Evolutionary conservation across 2,888 invertebrate genomes (phyloP), one percentile per base, ranked within the genome.

Genomic region (Drosophila rubida): DNA sequence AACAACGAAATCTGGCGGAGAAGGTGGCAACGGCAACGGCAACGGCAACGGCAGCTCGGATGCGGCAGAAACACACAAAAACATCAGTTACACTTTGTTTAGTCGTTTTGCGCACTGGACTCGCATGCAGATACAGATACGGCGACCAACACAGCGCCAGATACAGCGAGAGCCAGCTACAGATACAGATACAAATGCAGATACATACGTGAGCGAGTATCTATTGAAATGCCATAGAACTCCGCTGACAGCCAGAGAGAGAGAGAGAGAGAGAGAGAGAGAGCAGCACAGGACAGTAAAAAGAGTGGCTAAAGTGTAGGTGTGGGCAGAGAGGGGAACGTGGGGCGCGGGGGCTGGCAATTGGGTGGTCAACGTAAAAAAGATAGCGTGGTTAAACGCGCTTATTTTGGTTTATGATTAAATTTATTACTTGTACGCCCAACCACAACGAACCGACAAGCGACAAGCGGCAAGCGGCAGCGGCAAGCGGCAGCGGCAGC

Each of bases 361-460:
- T 39, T 37, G 72, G 72, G 25, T 54, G 55, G 69, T 58, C 58
- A 66, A 70, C 64, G 78, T 75, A 83, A 87, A 77, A 87, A 71
- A 85, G 87, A 87, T 83, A 81, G 83, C 87, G 87, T 84, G 87
- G 87, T 78, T 83, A 87, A 85, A 70, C 76, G 87, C 87, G 85
- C 79, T 83, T 87, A 84, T 87, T 83, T 84, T 78, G 76, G 87
- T 87, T 87, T 87, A 85, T 87, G 85, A 87, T 83, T 87, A 81
- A 83, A 83, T 83, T 83, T 83, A 83, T 87, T 84, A 87, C 87
- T 69, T 83, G 78, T 83, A 84, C 81, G 73, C 78, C 78, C 78
- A 80, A 85, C 77, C 83, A 77, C 86, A 82, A 66, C 55, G 57
- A 50, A 27, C 27, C 58, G 44, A 55, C 54, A 55, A 41, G 9